Evolutionary conservation across 2,797 vertebrate genomes (phyloP).

Genomic region (Spinibarbus caldwelli): DNA sequence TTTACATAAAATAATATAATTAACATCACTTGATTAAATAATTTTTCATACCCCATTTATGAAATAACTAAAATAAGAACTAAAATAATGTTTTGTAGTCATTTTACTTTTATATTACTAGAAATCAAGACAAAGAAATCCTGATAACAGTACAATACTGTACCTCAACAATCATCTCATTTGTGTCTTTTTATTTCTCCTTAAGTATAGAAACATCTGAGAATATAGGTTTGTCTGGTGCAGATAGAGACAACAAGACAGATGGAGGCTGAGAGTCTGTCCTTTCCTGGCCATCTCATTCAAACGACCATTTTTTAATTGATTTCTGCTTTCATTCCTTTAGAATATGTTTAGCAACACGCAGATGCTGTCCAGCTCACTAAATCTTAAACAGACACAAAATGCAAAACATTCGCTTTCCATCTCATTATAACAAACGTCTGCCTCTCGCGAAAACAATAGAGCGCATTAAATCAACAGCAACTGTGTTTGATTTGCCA

Average conservation of each 20-base stretch:
- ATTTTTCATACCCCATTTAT: background rate
- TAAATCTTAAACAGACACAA: background rate
- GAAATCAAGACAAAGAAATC: background rate
- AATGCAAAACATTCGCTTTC: slow-evolving; percentile 10
- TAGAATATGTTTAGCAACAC: slow-evolving; percentile 1
- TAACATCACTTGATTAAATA: too few relatives aligned
- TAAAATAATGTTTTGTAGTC: background rate
- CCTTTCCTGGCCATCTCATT: background rate
- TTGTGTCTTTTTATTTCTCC: background rate
- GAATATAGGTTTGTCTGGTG: background rate
- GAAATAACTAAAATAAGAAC: background rate
- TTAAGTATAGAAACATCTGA: background rate
- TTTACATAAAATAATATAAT: background rate
- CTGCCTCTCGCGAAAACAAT: slow-evolving; percentile 18
- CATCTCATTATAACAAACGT: slow-evolving; percentile 17
- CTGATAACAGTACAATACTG: background rate
- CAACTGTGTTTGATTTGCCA: slow-evolving; percentile 37
- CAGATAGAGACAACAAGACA: background rate
- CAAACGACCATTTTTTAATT: background rate
- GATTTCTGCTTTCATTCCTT: slow-evolving; percentile 15
- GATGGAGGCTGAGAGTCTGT: background rate
- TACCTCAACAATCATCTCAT: background rate
- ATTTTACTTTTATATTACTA: background rate
- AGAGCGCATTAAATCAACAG: slow-evolving; percentile 32
- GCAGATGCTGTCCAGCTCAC: background rate